Evolutionary conservation across 2,888 invertebrate species (phyloP).

Genomic region (Anaspis maculata): DNA sequence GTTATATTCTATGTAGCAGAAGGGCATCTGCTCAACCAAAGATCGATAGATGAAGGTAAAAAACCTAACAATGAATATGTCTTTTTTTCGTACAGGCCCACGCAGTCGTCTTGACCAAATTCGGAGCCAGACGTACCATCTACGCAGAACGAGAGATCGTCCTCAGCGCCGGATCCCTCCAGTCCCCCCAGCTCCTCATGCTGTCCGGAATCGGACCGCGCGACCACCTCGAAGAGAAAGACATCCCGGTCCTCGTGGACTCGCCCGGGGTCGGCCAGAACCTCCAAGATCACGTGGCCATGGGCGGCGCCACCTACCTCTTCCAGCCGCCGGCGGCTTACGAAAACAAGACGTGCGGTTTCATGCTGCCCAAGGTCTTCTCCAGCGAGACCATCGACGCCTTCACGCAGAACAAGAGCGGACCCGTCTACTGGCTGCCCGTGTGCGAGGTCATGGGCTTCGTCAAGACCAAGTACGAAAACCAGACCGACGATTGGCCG

Average conservation of each 20-base stretch:
- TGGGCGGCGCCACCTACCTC: conserved; percentile 68
- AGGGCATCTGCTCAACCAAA: no score
- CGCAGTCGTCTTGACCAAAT: conserved; percentile 56
- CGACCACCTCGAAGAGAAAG: conserved; percentile 52
- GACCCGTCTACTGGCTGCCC: conserved; percentile 67
- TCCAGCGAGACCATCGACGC: conserved; percentile 44
- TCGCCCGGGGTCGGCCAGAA: conserved; percentile 71
- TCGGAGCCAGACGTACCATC: conserved; percentile 44
- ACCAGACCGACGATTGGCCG: conserved; percentile 60
- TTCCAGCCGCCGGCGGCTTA: conserved; percentile 56
- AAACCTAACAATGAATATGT: no score
- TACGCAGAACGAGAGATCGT: conserved; percentile 70
- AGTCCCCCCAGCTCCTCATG: conserved; percentile 80
- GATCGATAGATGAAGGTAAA: no score
- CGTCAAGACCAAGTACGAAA: conserved; percentile 61
- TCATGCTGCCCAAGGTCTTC: conserved; percentile 59
- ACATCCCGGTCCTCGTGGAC: conserved; percentile 53
- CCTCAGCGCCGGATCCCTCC: conserved; percentile 75
- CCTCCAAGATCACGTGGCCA: conserved; percentile 74
- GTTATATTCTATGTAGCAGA: no score
- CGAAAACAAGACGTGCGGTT: conserved; percentile 45
- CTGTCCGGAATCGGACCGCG: conserved; percentile 73
- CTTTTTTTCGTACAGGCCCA: conserved; percentile 50
- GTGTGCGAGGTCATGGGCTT: conserved; percentile 56
- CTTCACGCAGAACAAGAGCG: conserved; percentile 45